Evolutionary conservation across 2,113 vertebrate species (phyloP).

Genomic region (Sitta europaea): DNA sequence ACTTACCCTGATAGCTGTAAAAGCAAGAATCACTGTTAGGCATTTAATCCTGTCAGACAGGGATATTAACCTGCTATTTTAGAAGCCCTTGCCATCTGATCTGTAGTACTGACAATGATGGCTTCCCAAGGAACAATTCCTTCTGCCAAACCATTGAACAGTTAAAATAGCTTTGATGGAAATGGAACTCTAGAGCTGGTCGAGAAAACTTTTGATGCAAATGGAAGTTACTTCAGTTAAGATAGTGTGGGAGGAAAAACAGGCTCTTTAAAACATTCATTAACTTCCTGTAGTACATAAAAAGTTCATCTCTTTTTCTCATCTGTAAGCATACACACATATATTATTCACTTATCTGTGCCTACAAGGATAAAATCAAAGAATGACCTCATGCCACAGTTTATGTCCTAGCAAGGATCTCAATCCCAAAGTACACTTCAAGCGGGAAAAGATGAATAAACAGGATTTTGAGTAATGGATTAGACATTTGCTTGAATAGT

Average conservation of each 20-base stretch:
- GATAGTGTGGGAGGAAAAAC: neutral
- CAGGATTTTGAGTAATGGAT: neutral
- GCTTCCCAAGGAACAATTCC: conserved; percentile 39
- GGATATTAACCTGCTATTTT: conserved; percentile 61
- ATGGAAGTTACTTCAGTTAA: neutral
- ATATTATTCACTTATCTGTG: neutral
- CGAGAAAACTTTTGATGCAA: neutral
- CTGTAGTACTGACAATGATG: conserved; percentile 7
- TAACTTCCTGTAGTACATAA: neutral
- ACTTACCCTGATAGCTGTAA: conserved; percentile 50
- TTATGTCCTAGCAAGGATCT: neutral
- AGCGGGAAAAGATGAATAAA: neutral
- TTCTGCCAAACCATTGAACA: neutral
- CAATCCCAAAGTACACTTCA: neutral
- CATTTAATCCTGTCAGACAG: conserved; percentile 64
- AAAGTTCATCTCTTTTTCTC: neutral
- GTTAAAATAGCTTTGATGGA: neutral
- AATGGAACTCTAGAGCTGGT: neutral
- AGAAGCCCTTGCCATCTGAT: conserved; percentile 54
- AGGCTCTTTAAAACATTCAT: neutral
- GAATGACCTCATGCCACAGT: neutral
- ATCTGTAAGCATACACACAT: neutral
- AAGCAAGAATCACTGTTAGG: conserved; percentile 54
- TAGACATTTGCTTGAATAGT: neutral
- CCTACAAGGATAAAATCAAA: neutral